Evolutionary conservation across 2,113 vertebrate genomes (phyloP), one percentile per base, ranked within the genome.

Genomic region (Ptychochromis oligacanthus): DNA sequence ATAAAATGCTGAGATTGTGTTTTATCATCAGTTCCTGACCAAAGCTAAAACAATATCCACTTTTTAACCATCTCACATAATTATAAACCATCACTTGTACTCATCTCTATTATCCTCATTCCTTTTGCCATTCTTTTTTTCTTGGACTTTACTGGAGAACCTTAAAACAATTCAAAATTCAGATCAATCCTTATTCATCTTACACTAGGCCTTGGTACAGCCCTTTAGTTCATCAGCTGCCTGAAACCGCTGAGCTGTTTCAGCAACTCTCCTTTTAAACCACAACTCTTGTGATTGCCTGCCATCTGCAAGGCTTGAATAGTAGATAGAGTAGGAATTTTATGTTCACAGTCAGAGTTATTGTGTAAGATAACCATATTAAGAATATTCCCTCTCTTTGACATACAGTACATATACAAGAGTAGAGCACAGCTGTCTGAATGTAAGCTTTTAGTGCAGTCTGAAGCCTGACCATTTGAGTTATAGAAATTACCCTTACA

Each of bases 1-100:
- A 49, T 31, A 70, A 70, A 38, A 24, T 49, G 22, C 9, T 43
- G 18, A 28, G 17, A 70, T 31, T 49, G 20, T 55, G 28, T 81
- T 83, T 34, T 80, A 85, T 79, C 60, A 77, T 78, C 64, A 60
- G 17, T 61, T 60, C 54, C 77, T 64, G 72, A 77, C 77, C 81
- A 49, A 57, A 55, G 6, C n/a, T 81, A 46, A 87, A 87, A 82
- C 57, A 88, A 88, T 52, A 81, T 62, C 31, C 24, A 75, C 54
- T 84, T 77, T 56, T 20, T 12, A 75, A 61, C 75, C 54, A 75
- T 70, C 26, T 58, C 56, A 81, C 38, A 61, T 7, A 54, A 54
- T 72, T 72, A 9, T 54, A 54, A 72, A 72, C 26, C 28, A 31
- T 52, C 46, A 31, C 31, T 10, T 2, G 31, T 18, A 72, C 67